These are phyloP conservation scores for Danio choprae DNA, from an alignment of 2,797 vertebrate genomes.

Conservation along the genomic window DNA sequence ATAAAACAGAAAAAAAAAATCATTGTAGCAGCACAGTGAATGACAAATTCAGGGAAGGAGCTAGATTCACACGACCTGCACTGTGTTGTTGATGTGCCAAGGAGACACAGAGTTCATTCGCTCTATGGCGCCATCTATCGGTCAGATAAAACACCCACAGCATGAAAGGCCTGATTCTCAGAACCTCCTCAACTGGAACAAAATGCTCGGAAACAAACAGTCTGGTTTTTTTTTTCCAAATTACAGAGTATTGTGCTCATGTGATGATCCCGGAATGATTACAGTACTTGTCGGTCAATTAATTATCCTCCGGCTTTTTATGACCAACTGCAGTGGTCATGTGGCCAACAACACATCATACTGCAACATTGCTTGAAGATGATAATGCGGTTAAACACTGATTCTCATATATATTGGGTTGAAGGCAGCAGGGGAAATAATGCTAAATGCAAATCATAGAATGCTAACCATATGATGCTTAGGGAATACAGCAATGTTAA, in stretches of 20 bases:
- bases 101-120: conserved; percentile 12
- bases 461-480: neutral
- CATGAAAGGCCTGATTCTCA: conserved; percentile 2
- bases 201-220: conserved; percentile 6
- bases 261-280: conserved; percentile 25
- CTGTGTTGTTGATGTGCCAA: conserved; percentile 40
- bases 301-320: neutral
- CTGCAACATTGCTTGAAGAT: neutral
- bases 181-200: neutral
- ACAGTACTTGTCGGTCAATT: conserved; percentile 1
- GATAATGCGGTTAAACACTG: neutral
- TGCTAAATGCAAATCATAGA: neutral
- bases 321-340: conserved; percentile 17
- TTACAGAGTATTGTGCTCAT: neutral
- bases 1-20: conserved; percentile 30
- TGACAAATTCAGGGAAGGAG: conserved; percentile 51
- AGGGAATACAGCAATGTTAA: neutral
- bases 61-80: conserved; percentile 63
- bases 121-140: conserved; percentile 22
- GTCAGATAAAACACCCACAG: neutral
- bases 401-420: neutral
- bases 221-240: conserved; percentile 12
- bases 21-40: conserved; percentile 45
- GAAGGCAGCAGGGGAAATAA: neutral
- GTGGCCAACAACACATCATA: neutral